Evolutionary conservation across 2,113 vertebrate genomes (phyloP).

Genomic region (Rana temporaria): DNA sequence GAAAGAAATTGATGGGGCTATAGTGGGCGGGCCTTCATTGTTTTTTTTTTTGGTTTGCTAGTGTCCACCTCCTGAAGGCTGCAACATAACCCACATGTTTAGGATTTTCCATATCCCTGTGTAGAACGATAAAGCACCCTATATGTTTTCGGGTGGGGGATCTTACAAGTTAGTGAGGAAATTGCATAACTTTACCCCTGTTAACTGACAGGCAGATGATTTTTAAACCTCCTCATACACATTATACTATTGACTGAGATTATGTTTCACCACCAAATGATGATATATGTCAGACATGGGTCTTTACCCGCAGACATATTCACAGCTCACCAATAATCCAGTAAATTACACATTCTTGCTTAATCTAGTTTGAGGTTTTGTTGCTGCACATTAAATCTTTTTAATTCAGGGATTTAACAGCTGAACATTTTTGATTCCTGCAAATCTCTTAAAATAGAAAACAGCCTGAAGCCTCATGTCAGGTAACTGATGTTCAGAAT

Average conservation of each 20-base stretch:
- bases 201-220: too few relatives aligned
- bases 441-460: slow-evolving; percentile 22
- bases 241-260: background rate
- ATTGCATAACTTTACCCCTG: too few relatives aligned
- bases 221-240: background rate
- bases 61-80: too few relatives aligned
- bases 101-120: too few relatives aligned
- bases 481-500: background rate
- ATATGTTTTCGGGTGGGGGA: too few relatives aligned
- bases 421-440: slow-evolving; percentile 11
- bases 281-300: too few relatives aligned
- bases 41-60: too few relatives aligned
- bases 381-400: slow-evolving; percentile 10
- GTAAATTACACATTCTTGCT: slow-evolving; percentile 3
- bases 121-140: too few relatives aligned
- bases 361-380: slow-evolving; percentile 20
- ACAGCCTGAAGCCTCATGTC: slow-evolving; percentile 23
- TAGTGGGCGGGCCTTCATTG: too few relatives aligned
- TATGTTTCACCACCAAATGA: background rate
- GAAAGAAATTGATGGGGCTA: too few relatives aligned
- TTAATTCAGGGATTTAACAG: slow-evolving; percentile 37
- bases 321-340: background rate
- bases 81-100: too few relatives aligned
- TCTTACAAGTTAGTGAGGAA: too few relatives aligned
- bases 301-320: background rate